These are phyloP conservation scores for Onychorhynchus coronatus DNA, from an alignment of 2,113 vertebrate genomes.

Conservation along the genomic window DNA sequence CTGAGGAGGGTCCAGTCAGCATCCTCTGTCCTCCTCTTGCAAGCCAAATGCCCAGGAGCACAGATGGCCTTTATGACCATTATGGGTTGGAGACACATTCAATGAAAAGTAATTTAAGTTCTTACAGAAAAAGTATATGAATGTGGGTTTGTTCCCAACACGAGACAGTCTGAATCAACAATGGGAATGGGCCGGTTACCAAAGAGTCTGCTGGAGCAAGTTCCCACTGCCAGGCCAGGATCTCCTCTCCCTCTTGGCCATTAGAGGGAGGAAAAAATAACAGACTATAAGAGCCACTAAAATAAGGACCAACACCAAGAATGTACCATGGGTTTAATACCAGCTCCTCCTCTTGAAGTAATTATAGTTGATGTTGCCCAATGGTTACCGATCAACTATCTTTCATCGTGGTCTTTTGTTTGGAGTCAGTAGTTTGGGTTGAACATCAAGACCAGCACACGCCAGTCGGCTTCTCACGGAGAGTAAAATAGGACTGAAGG, in stretches of 20 bases:
- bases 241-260: slow-evolving; percentile 63
- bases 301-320: slow-evolving; percentile 67
- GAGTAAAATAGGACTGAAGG: slow-evolving; percentile 6
- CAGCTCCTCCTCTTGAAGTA: slow-evolving; percentile 49
- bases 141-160: slow-evolving; percentile 68
- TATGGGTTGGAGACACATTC: slow-evolving; percentile 47
- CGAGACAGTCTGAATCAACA: slow-evolving; percentile 72
- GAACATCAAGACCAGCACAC: neutral
- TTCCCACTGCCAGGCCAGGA: slow-evolving; percentile 50
- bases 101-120: slow-evolving; percentile 62
- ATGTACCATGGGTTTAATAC: slow-evolving; percentile 68
- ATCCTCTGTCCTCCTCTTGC: neutral
- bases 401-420: slow-evolving; percentile 31
- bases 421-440: slow-evolving; percentile 29
- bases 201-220: slow-evolving; percentile 66
- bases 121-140: slow-evolving; percentile 40
- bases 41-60: neutral
- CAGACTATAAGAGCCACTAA: slow-evolving; percentile 62
- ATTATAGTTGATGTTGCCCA: slow-evolving; percentile 56
- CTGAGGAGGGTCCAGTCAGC: neutral
- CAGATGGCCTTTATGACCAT: slow-evolving; percentile 44
- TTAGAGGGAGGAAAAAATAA: slow-evolving; percentile 70
- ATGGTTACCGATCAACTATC: slow-evolving; percentile 28
- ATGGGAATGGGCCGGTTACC: slow-evolving; percentile 59
- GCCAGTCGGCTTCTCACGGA: fast-evolving